Evolutionary conservation across 1,140 invertebrate genomes (phyloP).

Genomic region (Drosophila seguyi): DNA sequence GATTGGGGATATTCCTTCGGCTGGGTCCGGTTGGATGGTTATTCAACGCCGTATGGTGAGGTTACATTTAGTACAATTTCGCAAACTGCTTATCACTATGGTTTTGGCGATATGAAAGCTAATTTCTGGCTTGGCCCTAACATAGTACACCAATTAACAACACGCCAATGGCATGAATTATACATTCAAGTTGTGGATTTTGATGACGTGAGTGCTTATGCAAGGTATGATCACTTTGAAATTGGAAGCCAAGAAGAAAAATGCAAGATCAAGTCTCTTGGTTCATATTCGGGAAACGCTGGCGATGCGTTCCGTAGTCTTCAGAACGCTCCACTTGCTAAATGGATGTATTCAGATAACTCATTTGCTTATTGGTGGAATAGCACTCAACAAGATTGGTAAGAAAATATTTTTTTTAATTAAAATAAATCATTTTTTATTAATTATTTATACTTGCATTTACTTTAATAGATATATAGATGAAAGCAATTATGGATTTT

Average conservation of each 20-base stretch:
- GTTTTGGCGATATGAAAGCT: not conserved
- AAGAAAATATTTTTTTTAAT: no score
- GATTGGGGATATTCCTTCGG: conserved; percentile 9
- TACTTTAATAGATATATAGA: no score
- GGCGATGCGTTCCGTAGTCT: no score
- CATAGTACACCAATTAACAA: not conserved
- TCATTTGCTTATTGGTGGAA: no score
- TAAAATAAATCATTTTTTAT: no score
- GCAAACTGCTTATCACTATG: fast-evolving
- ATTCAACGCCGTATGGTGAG: not conserved
- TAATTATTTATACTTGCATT: no score
- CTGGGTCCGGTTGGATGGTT: conserved; percentile 5
- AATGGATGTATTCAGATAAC: no score
- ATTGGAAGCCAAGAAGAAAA: not conserved
- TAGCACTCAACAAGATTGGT: no score
- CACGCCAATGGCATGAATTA: not conserved
- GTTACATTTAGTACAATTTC: fast-evolving
- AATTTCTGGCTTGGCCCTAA: not conserved
- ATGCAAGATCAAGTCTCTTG: not conserved
- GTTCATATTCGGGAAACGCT: no score
- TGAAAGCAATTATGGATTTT: no score
- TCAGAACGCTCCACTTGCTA: no score
- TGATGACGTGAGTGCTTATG: not conserved
- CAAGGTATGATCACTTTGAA: conserved; percentile 7
- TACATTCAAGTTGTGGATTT: not conserved